Evolutionary conservation across 1,140 invertebrate genomes (phyloP), one percentile per base, ranked within the genome.

Genomic region (Cotesia typhae): DNA sequence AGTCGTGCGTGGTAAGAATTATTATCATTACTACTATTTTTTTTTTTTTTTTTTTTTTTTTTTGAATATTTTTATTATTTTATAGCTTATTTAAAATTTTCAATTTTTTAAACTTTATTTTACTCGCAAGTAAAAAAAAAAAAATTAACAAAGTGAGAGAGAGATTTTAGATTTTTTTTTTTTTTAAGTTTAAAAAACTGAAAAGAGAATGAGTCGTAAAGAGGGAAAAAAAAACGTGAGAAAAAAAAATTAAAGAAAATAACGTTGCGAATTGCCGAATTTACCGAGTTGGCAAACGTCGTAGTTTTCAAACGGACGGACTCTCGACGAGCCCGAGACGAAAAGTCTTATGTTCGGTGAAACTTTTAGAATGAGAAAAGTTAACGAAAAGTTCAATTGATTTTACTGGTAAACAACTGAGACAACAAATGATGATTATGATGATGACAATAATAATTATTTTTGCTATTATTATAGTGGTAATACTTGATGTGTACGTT

Each of bases 1-100:
- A 85, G 79, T 82, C 79, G 83, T 85, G 84, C 80, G 80, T 83
- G 84, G 83, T 83, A 78, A 85, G 82, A 71, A 70, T 47, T 38
- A 52, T 35, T 51, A 17, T 20, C 4, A 37, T 17, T 9, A 1
- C 4, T 73, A 71, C 37, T 63, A 59, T 68, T 67, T 57, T 71
- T 70, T 5, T 28, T 28, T 28, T 28, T 41, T 60, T 28, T 28
- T 41, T 60, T 66, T 70, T 61, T 28, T 28, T 28, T 28, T 41
- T 60, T 66, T 66, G 55, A 52, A 37, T 38, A 12, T 35, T 28
- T 0, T 61, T 36, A 20, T 28, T 20, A 35, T 35, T 61, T 6
- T 12, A 61, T 10, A 28, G n/a, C 5, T 61, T 61, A 2, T 10
- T 20, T 36, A 36, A 55, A 12, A 5, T n/a, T 47, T 69, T 67